Evolutionary conservation across 1,140 invertebrate species (phyloP).

Genomic region (Zaprionus kolodkinae): DNA sequence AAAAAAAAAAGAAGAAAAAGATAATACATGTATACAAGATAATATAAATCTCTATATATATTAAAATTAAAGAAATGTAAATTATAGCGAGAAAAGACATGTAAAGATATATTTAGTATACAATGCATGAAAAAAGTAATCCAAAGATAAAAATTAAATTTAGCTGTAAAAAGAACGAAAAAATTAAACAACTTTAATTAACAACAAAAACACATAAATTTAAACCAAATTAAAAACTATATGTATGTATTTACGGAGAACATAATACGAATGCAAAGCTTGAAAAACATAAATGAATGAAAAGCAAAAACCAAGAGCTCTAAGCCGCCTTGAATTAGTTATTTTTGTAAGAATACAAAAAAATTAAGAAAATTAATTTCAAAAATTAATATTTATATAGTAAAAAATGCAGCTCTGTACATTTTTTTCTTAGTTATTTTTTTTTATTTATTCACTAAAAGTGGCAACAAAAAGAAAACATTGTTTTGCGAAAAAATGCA

Average conservation of each 20-base stretch:
- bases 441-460: constrained; percentile 73
- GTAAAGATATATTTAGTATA: constrained; percentile 71
- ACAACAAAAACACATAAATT: constrained; percentile 53
- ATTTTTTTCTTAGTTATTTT: constrained; percentile 57
- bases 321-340: constrained; percentile 81
- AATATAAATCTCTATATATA: constrained; percentile 53
- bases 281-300: constrained; percentile 38
- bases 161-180: constrained; percentile 75
- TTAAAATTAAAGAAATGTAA: constrained; percentile 51
- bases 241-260: constrained; percentile 44
- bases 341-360: constrained; percentile 73
- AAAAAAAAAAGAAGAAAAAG: constrained; percentile 26
- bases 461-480: constrained; percentile 56
- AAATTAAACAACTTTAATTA: constrained; percentile 64
- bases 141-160: constrained; percentile 78
- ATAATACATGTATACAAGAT: constrained; percentile 53
- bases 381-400: constrained; percentile 73
- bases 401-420: constrained; percentile 43
- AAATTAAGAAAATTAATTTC: constrained; percentile 60
- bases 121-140: constrained; percentile 65
- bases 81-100: constrained; percentile 71
- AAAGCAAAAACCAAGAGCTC: constrained; percentile 79
- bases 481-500: constrained; percentile 52
- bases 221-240: constrained; percentile 70
- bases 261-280: constrained; percentile 24